Percentiles rank a stretch among this genome's conserved stretches.
Evolutionary conservation across 1,140 invertebrate genomes (phyloP).

Genomic region (Antheraea mylitta): DNA sequence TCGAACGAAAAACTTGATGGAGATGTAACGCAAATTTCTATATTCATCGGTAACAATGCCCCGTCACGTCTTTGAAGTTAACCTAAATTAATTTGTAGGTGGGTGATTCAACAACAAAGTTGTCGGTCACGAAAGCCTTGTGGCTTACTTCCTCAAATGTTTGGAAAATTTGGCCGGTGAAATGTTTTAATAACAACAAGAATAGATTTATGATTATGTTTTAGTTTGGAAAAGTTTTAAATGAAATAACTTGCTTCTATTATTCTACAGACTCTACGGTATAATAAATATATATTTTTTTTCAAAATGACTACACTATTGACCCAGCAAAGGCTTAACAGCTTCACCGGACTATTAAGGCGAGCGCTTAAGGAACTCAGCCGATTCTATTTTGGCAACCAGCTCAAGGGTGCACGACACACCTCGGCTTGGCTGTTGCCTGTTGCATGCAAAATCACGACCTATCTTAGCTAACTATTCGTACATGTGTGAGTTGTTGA

Average conservation of each 20-base stretch:
- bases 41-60: conserved; percentile 1
- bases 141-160: neutral
- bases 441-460: too few relatives aligned
- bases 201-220: neutral
- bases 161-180: neutral
- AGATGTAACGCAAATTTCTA: neutral
- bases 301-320: too few relatives aligned
- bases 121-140: neutral
- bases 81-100: conserved; percentile 4
- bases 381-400: too few relatives aligned
- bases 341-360: too few relatives aligned
- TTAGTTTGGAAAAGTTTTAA: neutral
- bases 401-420: too few relatives aligned
- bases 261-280: neutral
- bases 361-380: too few relatives aligned
- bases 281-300: neutral
- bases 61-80: conserved; percentile 1
- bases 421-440: too few relatives aligned
- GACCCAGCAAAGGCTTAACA: too few relatives aligned
- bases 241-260: neutral
- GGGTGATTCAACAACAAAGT: conserved; percentile 2
- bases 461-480: too few relatives aligned
- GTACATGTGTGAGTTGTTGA: too few relatives aligned
- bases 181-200: neutral
- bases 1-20: conserved; percentile 1